Evolutionary conservation across 1,140 invertebrate genomes (phyloP).

Genomic region (Chionoecetes opilio): DNA sequence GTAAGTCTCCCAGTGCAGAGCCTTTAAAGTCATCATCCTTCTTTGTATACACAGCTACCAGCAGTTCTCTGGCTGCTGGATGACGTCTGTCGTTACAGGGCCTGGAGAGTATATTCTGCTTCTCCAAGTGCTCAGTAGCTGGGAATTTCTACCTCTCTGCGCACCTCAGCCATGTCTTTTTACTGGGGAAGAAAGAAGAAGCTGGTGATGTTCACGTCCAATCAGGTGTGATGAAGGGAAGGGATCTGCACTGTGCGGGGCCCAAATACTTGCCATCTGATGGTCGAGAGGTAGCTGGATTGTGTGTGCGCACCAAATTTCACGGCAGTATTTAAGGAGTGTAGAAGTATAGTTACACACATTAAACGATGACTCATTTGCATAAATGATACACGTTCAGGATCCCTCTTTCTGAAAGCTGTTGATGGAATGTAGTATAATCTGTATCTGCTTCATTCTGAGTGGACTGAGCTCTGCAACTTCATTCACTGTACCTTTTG

Average conservation of each 20-base stretch:
- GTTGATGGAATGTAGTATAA: not conserved
- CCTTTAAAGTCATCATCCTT: no score
- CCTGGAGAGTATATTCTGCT: no score
- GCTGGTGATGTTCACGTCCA: not conserved
- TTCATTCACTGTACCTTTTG: not conserved
- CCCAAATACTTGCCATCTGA: not conserved
- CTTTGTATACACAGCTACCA: no score
- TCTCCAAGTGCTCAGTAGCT: no score
- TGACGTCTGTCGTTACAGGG: no score
- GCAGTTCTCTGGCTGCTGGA: no score
- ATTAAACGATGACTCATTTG: slow-evolving; percentile 36
- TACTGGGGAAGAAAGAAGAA: not conserved
- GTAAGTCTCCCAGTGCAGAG: no score
- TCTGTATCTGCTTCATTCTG: slow-evolving; percentile 10
- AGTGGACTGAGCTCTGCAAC: slow-evolving; percentile 34
- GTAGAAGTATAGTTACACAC: not conserved
- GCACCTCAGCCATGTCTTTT: slow-evolving; percentile 43
- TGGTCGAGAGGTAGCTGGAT: not conserved
- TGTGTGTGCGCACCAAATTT: slow-evolving; percentile 51
- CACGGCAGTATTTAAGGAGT: not conserved
- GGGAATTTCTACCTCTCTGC: slow-evolving; percentile 34
- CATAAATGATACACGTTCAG: not conserved
- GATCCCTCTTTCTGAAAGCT: not conserved
- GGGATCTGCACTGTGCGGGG: not conserved
- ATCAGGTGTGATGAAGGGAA: slow-evolving; percentile 44